Conservation (phyloP, 1,140 invertebrate species). For the Leptinotarsa defecta region DNA sequence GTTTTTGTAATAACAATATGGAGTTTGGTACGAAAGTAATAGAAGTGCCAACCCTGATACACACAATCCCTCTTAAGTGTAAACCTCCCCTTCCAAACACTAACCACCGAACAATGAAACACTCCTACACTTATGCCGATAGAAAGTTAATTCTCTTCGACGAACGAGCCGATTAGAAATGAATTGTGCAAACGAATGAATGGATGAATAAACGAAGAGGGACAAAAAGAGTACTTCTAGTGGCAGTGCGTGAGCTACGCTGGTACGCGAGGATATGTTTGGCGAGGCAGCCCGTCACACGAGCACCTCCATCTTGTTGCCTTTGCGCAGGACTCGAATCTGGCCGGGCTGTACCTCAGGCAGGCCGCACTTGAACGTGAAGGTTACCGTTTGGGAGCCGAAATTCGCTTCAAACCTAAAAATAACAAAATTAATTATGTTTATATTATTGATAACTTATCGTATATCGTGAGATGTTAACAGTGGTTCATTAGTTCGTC, state of each 20-base stretch:
- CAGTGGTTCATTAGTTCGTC: too few species aligned
- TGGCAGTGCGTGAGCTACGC: slow-evolving; percentile 49
- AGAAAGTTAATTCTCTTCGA: neutral
- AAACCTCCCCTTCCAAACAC: too few species aligned
- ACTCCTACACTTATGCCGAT: too few species aligned
- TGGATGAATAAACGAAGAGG: slow-evolving; percentile 11
- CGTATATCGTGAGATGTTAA: too few species aligned
- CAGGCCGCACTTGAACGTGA: slow-evolving; percentile 76
- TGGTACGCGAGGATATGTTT: slow-evolving; percentile 53
- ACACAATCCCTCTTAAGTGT: too few species aligned
- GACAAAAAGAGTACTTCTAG: slow-evolving; percentile 26
- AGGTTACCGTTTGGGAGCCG: slow-evolving; percentile 76
- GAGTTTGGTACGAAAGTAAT: too few species aligned
- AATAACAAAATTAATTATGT: slow-evolving; percentile 3
- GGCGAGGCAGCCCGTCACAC: slow-evolving; percentile 62
- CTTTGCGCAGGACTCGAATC: slow-evolving; percentile 73
- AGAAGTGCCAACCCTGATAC: too few species aligned
- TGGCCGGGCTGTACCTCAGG: slow-evolving; percentile 69
- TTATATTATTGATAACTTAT: neutral
- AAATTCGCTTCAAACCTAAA: slow-evolving; percentile 81
- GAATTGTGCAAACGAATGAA: slow-evolving; percentile 27
- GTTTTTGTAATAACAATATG: too few species aligned
- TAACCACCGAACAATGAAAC: too few species aligned
- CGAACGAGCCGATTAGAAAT: neutral
- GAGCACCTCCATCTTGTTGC: slow-evolving; percentile 79